Conservation (phyloP, 1,140 invertebrate genomes). For the Mylabris phalerata region DNA sequence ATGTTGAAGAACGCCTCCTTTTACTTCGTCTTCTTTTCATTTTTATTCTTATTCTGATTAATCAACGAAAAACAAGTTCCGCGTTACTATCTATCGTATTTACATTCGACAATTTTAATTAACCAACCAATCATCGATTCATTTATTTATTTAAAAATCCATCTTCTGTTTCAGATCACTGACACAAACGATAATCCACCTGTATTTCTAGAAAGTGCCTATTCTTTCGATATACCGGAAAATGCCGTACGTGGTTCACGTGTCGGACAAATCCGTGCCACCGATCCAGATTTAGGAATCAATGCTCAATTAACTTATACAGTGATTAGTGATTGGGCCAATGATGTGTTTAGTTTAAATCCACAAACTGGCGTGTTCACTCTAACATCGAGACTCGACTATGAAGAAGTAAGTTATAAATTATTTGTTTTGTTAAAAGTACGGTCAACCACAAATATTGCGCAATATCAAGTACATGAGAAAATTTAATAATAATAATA, state of each 20-base stretch:
- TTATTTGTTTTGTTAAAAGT: too few species aligned
- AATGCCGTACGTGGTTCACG: constrained; percentile 71
- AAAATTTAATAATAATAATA: too few species aligned
- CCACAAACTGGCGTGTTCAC: constrained; percentile 84
- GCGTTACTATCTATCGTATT: constrained; percentile 13
- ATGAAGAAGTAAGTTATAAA: constrained; percentile 71
- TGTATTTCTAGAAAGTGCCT: constrained; percentile 72
- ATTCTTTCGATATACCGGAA: constrained; percentile 85
- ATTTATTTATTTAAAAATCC: constrained; percentile 1
- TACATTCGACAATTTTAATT: too few species aligned
- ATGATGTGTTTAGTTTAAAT: constrained; percentile 89
- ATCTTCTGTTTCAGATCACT: constrained; percentile 58
- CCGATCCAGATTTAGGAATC: constrained; percentile 73
- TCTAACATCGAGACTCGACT: constrained; percentile 80
- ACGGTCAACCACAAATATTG: too few species aligned
- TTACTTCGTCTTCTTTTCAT: neutral
- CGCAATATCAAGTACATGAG: too few species aligned
- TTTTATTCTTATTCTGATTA: neutral
- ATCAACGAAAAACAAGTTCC: constrained; percentile 20
- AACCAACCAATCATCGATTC: too few species aligned
- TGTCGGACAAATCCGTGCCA: constrained; percentile 75
- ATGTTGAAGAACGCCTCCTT: constrained; percentile 11
- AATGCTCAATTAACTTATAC: constrained; percentile 86
- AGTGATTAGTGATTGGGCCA: constrained; percentile 88
- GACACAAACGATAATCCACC: constrained; percentile 94